These are phyloP conservation scores for Drosophila kohkoa DNA, from an alignment of 1,140 invertebrate species.

Conservation along the genomic window DNA sequence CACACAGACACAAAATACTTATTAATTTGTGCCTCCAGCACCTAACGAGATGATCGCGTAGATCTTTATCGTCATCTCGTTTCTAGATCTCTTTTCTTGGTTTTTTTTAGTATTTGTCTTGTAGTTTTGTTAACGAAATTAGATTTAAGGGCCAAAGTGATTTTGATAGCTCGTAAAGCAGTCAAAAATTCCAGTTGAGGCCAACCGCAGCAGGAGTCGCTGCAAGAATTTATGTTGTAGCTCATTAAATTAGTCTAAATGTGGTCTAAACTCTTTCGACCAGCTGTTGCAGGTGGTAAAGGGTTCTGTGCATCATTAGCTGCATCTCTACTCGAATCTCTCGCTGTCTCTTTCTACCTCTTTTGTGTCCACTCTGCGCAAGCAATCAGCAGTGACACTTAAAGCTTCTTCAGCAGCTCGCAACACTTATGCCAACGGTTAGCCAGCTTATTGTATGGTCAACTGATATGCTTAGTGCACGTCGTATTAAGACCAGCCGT, in stretches of 20 bases:
- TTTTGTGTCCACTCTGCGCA: conserved; percentile 26
- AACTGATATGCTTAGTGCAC: conserved; percentile 82
- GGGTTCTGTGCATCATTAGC: conserved; percentile 38
- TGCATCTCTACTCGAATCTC: conserved; percentile 1
- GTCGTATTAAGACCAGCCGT: conserved; percentile 74
- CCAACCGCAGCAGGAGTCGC: conserved; percentile 71
- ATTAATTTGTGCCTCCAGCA: conserved; percentile 80
- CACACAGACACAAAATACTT: conserved; percentile 53
- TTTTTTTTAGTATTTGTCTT: conserved; percentile 62
- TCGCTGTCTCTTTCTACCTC: not conserved
- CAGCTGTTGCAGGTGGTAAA: conserved; percentile 41
- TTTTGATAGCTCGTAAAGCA: conserved; percentile 82
- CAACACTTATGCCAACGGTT: conserved; percentile 77
- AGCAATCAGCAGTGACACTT: conserved; percentile 79
- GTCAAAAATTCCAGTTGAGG: conserved; percentile 70
- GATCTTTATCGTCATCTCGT: conserved; percentile 55
- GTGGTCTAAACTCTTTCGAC: conserved; percentile 18
- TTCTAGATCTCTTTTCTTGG: conserved; percentile 24
- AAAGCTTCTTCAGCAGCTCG: conserved; percentile 82
- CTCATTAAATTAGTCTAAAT: conserved; percentile 81
- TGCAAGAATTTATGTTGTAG: conserved; percentile 73
- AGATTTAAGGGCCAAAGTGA: conserved; percentile 78
- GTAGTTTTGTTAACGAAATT: conserved; percentile 77
- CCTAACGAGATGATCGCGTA: conserved; percentile 34
- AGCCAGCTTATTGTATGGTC: conserved; percentile 74